Evolutionary conservation across 2,797 vertebrate species (phyloP).

Genomic region (Parambassis ranga): DNA sequence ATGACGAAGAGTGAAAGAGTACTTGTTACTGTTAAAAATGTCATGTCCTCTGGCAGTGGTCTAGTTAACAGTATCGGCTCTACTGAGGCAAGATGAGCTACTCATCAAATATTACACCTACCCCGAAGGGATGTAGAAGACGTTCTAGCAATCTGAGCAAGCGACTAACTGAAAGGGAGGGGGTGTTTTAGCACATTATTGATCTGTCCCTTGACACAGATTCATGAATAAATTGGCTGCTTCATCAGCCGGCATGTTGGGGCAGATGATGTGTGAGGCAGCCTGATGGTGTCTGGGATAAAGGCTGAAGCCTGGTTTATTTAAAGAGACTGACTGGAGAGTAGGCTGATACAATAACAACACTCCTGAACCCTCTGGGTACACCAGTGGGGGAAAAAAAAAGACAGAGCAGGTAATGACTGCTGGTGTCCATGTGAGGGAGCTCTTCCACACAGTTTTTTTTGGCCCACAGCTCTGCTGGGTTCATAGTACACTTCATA

Average conservation of each 20-base stretch:
- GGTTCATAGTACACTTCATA: neutral
- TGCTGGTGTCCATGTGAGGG: conserved; percentile 60
- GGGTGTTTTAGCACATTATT: conserved; percentile 45
- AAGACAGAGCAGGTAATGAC: conserved; percentile 22
- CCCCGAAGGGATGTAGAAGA: conserved; percentile 14
- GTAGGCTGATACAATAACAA: neutral
- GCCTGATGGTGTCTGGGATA: conserved; percentile 13
- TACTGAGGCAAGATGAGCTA: conserved; percentile 8
- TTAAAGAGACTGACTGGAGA: conserved; percentile 19
- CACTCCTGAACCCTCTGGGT: neutral
- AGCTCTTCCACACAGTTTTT: conserved; percentile 42
- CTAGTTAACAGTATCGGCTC: conserved; percentile 21
- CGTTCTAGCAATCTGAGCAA: conserved; percentile 3
- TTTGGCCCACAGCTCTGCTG: neutral
- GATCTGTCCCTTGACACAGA: conserved; percentile 51
- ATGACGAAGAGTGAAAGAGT: neutral
- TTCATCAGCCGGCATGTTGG: conserved; percentile 29
- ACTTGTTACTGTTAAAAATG: conserved; percentile 6
- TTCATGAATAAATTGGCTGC: conserved; percentile 37
- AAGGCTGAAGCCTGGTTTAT: conserved; percentile 10
- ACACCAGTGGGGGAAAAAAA: neutral
- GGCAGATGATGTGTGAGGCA: conserved; percentile 50
- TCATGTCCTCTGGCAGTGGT: conserved; percentile 21
- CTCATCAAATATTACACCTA: conserved; percentile 29
- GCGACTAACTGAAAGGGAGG: conserved; percentile 12